Base-by-base conservation (phyloP, 2,113 vertebrate genomes). In the Shinisaurus crocodilurus region DNA sequence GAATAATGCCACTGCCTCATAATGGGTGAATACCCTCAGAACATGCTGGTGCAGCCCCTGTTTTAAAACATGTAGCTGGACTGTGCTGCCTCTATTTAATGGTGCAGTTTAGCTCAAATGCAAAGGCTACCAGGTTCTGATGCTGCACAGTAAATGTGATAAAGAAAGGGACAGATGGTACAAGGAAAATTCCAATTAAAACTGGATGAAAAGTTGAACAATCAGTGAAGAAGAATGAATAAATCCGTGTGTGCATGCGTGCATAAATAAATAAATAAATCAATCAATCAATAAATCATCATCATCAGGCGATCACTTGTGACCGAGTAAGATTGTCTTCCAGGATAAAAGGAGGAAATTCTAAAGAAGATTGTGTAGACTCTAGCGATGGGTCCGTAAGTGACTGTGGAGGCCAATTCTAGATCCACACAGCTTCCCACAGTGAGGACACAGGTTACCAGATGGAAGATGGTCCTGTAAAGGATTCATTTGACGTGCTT, bases 141-240 rank as follows among this genome's bases (percentile, higher is more conserved):
- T 40, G 13, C 15, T 27, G 43, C 4, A 4, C 18, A 54, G 37
- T 27, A 88, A 70, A n/a, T 89, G 65, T 60, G 80, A 10, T 72
- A 82, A 57, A 89, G 40, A 89, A 89, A 82, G 79, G 27, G 82
- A 82, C 80, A 89, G 79, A 89, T 57, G 79, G 69, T 60, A 48
- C 82, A 89, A 74, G 48, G 67, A 82, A 89, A 89, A 43, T 54
- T 89, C 79, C 79, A 82, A 82, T 60, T 82, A 82, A 57, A 74
- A 89, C 29, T 89, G 79, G 50, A 89, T 82, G 79, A 23, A 74
- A 75, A 67, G 10, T 45, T 79, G 57, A 80, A 45, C 63, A 72
- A 82, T 4, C 37, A 60, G 37, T 13, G 29, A 72, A 89, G 45
- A 82, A 72, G 76, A 48, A 88, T n/a, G 40, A 6, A 54, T 88